Conservation (phyloP, 1,140 invertebrate genomes). For the Bombyx mandarina region DNA sequence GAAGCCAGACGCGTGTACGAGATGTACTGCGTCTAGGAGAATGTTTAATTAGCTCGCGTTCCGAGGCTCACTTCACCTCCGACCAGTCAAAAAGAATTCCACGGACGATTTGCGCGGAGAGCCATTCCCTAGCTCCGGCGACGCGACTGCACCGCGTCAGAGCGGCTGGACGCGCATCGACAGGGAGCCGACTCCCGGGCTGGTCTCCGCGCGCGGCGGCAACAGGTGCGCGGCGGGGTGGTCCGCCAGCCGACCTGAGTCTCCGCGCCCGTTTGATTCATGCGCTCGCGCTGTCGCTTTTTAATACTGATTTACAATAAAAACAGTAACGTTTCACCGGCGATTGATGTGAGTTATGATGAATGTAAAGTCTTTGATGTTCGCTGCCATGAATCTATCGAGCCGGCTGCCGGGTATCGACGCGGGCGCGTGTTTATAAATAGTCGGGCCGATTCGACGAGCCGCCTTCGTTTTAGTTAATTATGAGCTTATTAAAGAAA, state of each 20-base stretch:
- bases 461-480: slow-evolving; percentile 51
- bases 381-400: slow-evolving; percentile 66
- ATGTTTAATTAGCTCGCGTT: slow-evolving; percentile 54
- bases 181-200: slow-evolving; percentile 14
- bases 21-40: slow-evolving; percentile 62
- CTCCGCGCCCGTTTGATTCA: slow-evolving; percentile 61
- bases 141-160: slow-evolving; percentile 26
- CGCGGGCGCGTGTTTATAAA: slow-evolving; percentile 44
- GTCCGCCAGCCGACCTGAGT: slow-evolving; percentile 32
- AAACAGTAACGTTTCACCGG: slow-evolving; percentile 59
- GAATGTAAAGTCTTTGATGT: slow-evolving; percentile 66
- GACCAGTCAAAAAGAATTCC: slow-evolving; percentile 36
- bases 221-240: slow-evolving; percentile 61
- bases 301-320: slow-evolving; percentile 70
- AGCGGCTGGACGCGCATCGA: slow-evolving; percentile 19
- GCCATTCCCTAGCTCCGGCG: slow-evolving; percentile 45
- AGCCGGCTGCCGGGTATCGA: slow-evolving; percentile 61
- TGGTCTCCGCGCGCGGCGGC: slow-evolving; percentile 20
- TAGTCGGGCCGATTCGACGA: slow-evolving; percentile 48
- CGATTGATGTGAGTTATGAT: slow-evolving; percentile 70
- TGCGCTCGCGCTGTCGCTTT: slow-evolving; percentile 59
- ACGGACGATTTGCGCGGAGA: slow-evolving; percentile 45
- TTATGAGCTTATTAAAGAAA: slow-evolving; percentile 55
- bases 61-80: slow-evolving; percentile 35
- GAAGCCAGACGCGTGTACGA: slow-evolving; percentile 56